Evolutionary conservation across 2,113 vertebrate genomes (phyloP).

Genomic region (Lanius collurio): DNA sequence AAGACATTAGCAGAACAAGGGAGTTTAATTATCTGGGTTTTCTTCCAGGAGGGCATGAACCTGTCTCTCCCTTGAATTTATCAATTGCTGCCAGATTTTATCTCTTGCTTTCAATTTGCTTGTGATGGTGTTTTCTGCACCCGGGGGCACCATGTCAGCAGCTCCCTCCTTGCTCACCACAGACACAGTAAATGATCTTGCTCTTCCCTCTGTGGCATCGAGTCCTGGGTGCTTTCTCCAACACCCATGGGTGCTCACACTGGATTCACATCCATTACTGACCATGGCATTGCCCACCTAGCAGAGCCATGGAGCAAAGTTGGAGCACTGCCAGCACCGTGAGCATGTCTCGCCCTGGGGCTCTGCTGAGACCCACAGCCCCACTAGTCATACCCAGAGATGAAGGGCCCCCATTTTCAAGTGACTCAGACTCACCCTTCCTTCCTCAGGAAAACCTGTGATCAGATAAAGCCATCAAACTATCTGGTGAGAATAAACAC

Average conservation of each 20-base stretch:
- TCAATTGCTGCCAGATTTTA: slow-evolving; percentile 20
- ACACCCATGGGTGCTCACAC: not conserved
- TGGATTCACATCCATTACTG: not conserved
- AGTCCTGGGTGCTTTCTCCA: not conserved
- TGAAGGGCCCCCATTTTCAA: slow-evolving; percentile 58
- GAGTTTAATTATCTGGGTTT: slow-evolving; percentile 48
- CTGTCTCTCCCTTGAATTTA: slow-evolving; percentile 27
- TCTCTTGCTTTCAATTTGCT: slow-evolving; percentile 30
- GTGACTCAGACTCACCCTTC: slow-evolving; percentile 75
- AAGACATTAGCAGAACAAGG: slow-evolving; percentile 2
- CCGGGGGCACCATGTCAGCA: not conserved
- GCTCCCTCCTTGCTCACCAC: not conserved
- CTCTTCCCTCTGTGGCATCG: not conserved
- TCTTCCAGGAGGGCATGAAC: slow-evolving; percentile 38
- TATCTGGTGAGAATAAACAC: slow-evolving; percentile 70
- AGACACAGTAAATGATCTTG: not conserved
- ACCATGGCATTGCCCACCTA: not conserved
- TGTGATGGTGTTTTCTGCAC: not conserved
- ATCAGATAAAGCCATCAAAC: slow-evolving; percentile 73
- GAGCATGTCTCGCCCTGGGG: not conserved
- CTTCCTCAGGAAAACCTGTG: slow-evolving; percentile 82
- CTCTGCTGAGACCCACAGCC: not conserved
- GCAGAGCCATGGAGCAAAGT: not conserved
- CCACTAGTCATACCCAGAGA: slow-evolving; percentile 53
- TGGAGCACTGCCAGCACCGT: accelerated